Evolutionary conservation across 2,888 invertebrate genomes (phyloP).

Genomic region (Pyralis farinalis): DNA sequence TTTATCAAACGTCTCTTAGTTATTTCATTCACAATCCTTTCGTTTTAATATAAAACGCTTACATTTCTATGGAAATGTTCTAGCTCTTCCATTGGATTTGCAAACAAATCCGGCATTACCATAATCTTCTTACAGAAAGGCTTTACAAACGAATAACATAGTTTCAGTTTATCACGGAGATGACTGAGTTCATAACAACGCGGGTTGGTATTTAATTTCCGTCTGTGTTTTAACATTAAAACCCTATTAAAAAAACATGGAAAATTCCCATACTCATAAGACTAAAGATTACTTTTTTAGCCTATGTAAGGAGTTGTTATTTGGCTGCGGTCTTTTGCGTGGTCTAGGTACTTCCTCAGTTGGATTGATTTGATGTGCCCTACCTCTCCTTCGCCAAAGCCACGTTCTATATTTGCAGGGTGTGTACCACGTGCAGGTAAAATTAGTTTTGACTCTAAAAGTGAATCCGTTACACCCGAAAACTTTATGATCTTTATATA

Average conservation of each 20-base stretch:
- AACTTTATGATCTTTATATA: too few relatives aligned
- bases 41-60: not conserved
- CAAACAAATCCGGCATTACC: conserved; percentile 35
- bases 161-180: conserved; percentile 21
- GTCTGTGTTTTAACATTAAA: conserved; percentile 4
- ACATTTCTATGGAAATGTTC: conserved; percentile 17
- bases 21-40: not conserved
- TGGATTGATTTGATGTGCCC: too few relatives aligned
- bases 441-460: too few relatives aligned
- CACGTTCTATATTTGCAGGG: too few relatives aligned
- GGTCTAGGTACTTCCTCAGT: too few relatives aligned
- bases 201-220: conserved; percentile 12
- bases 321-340: too few relatives aligned
- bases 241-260: conserved; percentile 3
- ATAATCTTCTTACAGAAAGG: conserved; percentile 34
- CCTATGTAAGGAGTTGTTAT: too few relatives aligned
- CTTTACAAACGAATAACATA: conserved; percentile 19
- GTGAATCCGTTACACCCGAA: too few relatives aligned
- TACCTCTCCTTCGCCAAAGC: too few relatives aligned
- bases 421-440: too few relatives aligned
- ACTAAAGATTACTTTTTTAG: conserved; percentile 19
- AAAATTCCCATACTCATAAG: conserved; percentile 15
- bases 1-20: too few relatives aligned
- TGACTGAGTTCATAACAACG: conserved; percentile 10
- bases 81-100: conserved; percentile 19